Base-by-base conservation (phyloP, 2,797 vertebrate genomes). In the Arnoldichthys spilopterus region DNA sequence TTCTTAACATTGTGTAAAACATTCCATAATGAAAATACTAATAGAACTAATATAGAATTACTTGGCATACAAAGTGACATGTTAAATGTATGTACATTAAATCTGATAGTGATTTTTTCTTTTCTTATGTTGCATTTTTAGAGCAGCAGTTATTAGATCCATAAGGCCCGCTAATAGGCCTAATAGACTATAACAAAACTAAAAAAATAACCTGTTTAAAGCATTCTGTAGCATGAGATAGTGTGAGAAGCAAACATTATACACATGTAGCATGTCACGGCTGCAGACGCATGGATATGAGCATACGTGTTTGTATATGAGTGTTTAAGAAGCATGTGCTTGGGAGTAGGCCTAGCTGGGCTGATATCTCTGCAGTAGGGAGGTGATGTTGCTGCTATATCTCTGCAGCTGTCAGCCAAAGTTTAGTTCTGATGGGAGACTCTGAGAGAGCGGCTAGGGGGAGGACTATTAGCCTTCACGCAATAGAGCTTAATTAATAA, bases 401-500 rank as follows among this genome's bases (percentile, higher is more conserved):
- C 82, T 85, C 80, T 86, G 86, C 71, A 79, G 85, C 77, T 84
- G 69, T 81, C 81, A 74, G 72, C 76, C 70, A 88, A 91, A 91
- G 90, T 90, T 89, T 80, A 82, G 64, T 69, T 63, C 28, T 77
- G 82, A 85, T 84, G 84, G 78, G 47, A 79, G 58, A 81, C 58
- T 56, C 59, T 45, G 63, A 62, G 56, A 58, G 1, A 74, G 51
- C 2, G 20, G 45, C 3, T 28, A 37, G 69, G 18, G 26, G 51
- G 78, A 73, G 77, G 81, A 83, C 74, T 82, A 89, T 74, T 82
- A 79, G 74, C 66, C 40, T 84, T 79, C 80, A 87, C 86, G 79
- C 81, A 83, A 86, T 47, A 90, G 87, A 91, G 93, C 89, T 95
- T 94, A 94, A 95, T 95, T 93, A 94, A 94, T 94, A 95, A 94